These are phyloP conservation scores for Camponotus floridanus DNA, from an alignment of 1,140 invertebrate species.

Conservation along the genomic window DNA sequence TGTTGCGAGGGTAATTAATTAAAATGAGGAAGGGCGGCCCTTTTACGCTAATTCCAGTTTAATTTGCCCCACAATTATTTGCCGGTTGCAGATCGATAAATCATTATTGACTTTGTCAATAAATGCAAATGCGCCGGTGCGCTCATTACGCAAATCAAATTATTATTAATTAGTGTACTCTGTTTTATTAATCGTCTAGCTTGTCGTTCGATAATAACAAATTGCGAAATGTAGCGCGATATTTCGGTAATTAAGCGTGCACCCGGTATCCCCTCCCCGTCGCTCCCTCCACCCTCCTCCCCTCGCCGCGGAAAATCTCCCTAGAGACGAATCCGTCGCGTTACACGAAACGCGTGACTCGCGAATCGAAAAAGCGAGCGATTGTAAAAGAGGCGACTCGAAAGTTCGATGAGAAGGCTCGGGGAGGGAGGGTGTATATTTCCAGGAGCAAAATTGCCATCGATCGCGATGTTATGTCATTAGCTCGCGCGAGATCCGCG, in stretches of 20 bases:
- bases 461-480: slow-evolving; percentile 45
- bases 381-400: not conserved
- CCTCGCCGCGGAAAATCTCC: slow-evolving; percentile 34
- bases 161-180: slow-evolving; percentile 64
- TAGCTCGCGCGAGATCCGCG: slow-evolving; percentile 35
- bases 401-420: slow-evolving; percentile 3
- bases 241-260: slow-evolving; percentile 63
- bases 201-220: slow-evolving; percentile 62
- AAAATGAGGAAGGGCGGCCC: slow-evolving; percentile 57
- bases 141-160: slow-evolving; percentile 65
- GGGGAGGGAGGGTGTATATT: not conserved
- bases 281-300: no score
- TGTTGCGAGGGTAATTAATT: slow-evolving; percentile 63
- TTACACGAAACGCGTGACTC: not conserved
- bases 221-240: slow-evolving; percentile 62
- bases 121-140: slow-evolving; percentile 63
- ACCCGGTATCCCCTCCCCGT: not conserved
- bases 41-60: slow-evolving; percentile 62
- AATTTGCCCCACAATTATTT: slow-evolving; percentile 63
- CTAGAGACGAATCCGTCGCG: slow-evolving; percentile 15
- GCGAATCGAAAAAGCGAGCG: not conserved
- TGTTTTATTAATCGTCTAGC: slow-evolving; percentile 65
- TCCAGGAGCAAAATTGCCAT: slow-evolving; percentile 24
- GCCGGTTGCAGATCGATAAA: slow-evolving; percentile 60
- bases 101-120: slow-evolving; percentile 65